Conservation (phyloP, 1,140 invertebrate species). For the Sitobion miscanthi region DNA sequence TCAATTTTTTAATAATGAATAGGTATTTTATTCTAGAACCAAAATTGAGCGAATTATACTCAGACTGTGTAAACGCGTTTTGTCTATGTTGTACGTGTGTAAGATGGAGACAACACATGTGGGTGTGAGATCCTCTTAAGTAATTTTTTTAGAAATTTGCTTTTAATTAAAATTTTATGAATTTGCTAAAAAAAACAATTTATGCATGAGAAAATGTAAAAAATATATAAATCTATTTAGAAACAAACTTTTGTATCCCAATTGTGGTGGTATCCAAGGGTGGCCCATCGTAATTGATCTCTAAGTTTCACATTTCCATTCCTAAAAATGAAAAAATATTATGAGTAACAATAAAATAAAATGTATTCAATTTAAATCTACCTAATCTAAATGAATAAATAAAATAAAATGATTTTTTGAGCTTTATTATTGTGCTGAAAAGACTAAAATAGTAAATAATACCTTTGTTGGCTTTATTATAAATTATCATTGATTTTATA, state of each 20-base stretch:
- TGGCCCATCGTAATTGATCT: constrained; percentile 84
- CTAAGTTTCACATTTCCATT: constrained; percentile 61
- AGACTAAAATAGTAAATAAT: not conserved
- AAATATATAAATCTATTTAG: constrained; percentile 34
- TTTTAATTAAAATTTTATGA: not conserved
- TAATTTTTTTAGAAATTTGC: too few species aligned
- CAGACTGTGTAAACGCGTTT: too few species aligned
- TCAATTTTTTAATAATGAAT: too few species aligned
- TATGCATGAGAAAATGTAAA: not conserved
- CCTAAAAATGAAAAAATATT: not conserved
- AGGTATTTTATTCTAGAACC: too few species aligned
- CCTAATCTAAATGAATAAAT: not conserved
- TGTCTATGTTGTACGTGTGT: too few species aligned
- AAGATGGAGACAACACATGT: too few species aligned
- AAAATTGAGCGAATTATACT: too few species aligned
- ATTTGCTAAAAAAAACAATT: not conserved
- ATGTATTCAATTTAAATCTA: not conserved
- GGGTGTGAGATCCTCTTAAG: too few species aligned
- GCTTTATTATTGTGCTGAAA: too few species aligned
- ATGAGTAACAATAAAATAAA: not conserved
- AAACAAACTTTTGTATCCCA: constrained; percentile 86
- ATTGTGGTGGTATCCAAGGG: constrained; percentile 93
- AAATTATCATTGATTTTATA: too few species aligned
- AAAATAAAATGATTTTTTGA: constrained; percentile 13
- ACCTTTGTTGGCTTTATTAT: not conserved